A percentile compares a stretch with the other conserved stretches of the same genome.
phyloP scores from a whole-genome alignment of 2,888 invertebrate genomes.

The Hipparchia semele region DNA sequence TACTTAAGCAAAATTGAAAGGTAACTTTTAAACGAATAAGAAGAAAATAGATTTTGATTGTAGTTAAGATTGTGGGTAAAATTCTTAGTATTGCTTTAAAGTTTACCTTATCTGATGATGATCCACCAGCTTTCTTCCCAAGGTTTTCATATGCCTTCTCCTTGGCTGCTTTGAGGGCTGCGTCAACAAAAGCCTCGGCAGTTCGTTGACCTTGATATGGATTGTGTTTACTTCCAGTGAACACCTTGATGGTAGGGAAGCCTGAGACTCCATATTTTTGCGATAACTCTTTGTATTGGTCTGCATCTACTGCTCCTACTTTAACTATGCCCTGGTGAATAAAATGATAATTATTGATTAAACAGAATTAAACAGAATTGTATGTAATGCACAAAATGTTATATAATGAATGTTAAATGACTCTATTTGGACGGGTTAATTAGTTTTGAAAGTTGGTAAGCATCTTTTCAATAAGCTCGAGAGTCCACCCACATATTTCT shows the following conservation, averaged over 20 bases:
- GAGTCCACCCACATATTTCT: background rate
- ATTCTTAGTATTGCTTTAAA: constrained; percentile 18
- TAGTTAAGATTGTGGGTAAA: too few species aligned
- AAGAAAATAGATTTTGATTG: too few species aligned
- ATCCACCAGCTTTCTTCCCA: constrained; percentile 82
- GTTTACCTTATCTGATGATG: constrained; percentile 72
- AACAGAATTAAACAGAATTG: too few species aligned
- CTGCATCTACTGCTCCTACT: constrained; percentile 97
- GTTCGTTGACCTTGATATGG: constrained; percentile 94
- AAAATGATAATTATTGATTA: constrained; percentile 6
- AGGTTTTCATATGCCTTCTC: constrained; percentile 88
- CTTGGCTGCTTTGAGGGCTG: constrained; percentile 90
- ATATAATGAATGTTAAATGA: too few species aligned
- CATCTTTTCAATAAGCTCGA: background rate
- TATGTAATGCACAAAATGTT: too few species aligned
- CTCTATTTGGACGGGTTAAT: background rate
- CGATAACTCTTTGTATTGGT: constrained; percentile 92
- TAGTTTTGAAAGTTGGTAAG: background rate
- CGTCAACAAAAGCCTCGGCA: constrained; percentile 93
- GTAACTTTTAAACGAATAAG: too few species aligned
- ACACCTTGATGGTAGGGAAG: constrained; percentile 98
- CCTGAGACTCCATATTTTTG: constrained; percentile 92
- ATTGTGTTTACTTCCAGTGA: constrained; percentile 93
- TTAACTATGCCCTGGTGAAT: constrained; percentile 90
- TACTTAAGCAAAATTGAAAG: too few species aligned